These are phyloP conservation scores for Ectobius pallidus DNA, from an alignment of 2,888 invertebrate species.

Conservation along the genomic window DNA sequence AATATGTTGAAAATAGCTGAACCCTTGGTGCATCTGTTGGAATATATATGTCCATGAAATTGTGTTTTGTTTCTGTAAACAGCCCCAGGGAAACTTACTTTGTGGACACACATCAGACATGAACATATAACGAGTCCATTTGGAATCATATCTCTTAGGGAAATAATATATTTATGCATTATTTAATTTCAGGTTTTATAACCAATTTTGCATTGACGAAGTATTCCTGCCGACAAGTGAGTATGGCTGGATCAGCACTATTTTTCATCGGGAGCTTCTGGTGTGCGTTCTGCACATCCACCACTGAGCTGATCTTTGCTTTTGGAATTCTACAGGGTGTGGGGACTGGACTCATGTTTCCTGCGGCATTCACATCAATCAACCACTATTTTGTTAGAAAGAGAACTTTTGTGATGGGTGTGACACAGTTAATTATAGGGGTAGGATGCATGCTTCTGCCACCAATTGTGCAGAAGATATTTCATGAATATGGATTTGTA, in stretches of 20 bases:
- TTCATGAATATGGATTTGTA: constrained; percentile 69
- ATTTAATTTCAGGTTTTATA: constrained; percentile 62
- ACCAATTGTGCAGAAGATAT: constrained; percentile 64
- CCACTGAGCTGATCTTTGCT: constrained; percentile 67
- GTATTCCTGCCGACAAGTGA: constrained; percentile 70
- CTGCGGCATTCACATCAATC: constrained; percentile 73
- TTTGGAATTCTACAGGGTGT: constrained; percentile 70
- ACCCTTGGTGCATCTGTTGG: no score
- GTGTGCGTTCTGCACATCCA: constrained; percentile 66
- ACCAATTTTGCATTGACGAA: constrained; percentile 70
- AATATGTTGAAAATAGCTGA: no score
- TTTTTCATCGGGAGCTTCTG: constrained; percentile 64
- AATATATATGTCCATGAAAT: no score
- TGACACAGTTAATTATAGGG: constrained; percentile 72
- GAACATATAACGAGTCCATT: no score
- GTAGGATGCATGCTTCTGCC: constrained; percentile 72
- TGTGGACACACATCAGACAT: no score
- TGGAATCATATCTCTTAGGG: no score
- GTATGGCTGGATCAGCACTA: constrained; percentile 66
- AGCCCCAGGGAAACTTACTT: no score
- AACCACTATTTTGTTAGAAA: constrained; percentile 75
- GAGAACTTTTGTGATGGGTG: constrained; percentile 74
- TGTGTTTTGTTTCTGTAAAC: no score
- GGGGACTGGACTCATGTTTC: constrained; percentile 75
- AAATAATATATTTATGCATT: no score